Base-by-base conservation (phyloP, 2,113 vertebrate species). In the Coreoperca whiteheadi region DNA sequence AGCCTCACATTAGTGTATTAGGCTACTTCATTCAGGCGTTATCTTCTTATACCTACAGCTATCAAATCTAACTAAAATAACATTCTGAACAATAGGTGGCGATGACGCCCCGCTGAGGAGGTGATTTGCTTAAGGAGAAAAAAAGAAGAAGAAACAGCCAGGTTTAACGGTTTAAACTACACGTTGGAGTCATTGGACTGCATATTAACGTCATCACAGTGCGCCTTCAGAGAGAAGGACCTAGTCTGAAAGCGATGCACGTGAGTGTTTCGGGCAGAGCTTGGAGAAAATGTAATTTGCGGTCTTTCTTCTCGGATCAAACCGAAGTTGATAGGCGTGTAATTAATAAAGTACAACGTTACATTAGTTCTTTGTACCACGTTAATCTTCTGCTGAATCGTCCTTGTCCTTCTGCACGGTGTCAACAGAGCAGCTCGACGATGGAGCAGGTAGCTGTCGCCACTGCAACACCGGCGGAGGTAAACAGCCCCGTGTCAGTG, bases 361-460 rank as follows among this genome's bases (percentile, higher is more conserved):
- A 3, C 3, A 0, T 21, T 16, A 4, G 30, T 53, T 51, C 6
- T 0, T 25, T 1, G 20, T 18, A 1, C 15, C 7, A 14, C 50
- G 11, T 67, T 0, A 28, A 0, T 0, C 1, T 0, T 15, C 1
- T 8, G 32, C 9, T n/a, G 21, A 53, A 4, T 50, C 61, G 25
- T 21, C 1, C 0, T 70, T 60, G 73, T 54, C 8, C 1, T 34
- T 28, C 4, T 3, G 23, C 11, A 25, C 8, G 14, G 70, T 30
- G 60, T 68, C 56, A 20, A 18, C 76, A 67, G 66, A 64, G 69
- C 18, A 53, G 30, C 46, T 41, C n/a, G 15, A 23, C 51, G 7
- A 95, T 95, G 95, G 93, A 92, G 60, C 66, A 54, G 60, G 81
- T 20, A 30, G 79, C n/a, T 2, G 6, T 3, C 8, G 37, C 15